Base-by-base conservation (phyloP, 2,888 invertebrate species). In the Papilio gigon region DNA sequence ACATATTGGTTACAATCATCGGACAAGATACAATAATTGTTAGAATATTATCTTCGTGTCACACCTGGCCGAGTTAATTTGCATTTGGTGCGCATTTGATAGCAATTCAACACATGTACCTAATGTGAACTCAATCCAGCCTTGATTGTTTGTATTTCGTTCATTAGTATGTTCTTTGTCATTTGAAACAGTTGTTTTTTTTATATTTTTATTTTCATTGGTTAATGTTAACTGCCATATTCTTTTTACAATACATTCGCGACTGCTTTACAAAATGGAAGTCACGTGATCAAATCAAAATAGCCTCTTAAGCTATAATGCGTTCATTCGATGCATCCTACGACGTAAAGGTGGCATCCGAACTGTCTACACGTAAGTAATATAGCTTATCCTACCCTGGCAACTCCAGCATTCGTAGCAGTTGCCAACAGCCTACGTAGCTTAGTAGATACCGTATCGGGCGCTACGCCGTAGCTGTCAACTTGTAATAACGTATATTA, bases 351-450 rank as follows among this genome's bases (percentile, higher is more conserved):
- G 35, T 63, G 37, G 25, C 12, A 22, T 17, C 12, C 61, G 9
- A 58, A 64, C 59, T 27, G 63, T 35, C 27, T 47, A n/a, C 63
- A 27, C 30, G 30, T 66, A 62, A n/a, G 42, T 50, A 69, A 61
- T 35, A 42, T 42, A 33, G 83, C 84, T 84, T 85, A 80, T 80
- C 80, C 74, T 70, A 59, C 74, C 77, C 84, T 89, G 90, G 90
- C 91, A 89, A 86, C 84, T 85, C 80, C 79, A 76, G 79, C 83
- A 87, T 87, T 86, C 88, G 86, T 85, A 85, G 83, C 79, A 76
- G 80, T 80, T 90, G 91, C 91, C 90, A 90, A 87, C 79, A 77
- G 82, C 80, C 87, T 86, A 86, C 87, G 84, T 77, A 78, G 78
- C 84, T 88, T 88, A 90, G 83, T 87, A 83, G 81, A 78, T 82